A percentile compares a stretch with the other conserved stretches of the same genome.
Evolutionary conservation across 1,140 invertebrate species (phyloP).

Genomic region (Bombus fervidus): DNA sequence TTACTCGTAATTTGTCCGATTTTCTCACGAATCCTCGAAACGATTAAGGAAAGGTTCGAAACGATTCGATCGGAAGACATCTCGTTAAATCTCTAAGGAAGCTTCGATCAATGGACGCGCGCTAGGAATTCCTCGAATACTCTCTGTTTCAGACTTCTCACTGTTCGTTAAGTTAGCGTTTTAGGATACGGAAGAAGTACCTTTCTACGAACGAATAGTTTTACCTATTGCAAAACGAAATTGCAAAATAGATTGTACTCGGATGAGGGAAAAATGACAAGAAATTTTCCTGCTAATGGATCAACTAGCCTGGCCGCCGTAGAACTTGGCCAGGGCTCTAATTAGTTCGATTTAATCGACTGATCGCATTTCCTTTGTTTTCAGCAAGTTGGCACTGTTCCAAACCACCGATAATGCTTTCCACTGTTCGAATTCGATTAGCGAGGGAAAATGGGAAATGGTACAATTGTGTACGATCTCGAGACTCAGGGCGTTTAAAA

Average conservation of each 20-base stretch:
- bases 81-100: neutral
- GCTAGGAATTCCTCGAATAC: neutral
- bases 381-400: slow-evolving; percentile 2
- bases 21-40: neutral
- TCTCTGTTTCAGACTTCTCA: no score
- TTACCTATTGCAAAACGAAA: neutral
- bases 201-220: neutral
- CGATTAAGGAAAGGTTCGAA: neutral
- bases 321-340: slow-evolving; percentile 11
- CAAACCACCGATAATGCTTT: neutral
- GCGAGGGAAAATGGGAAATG: neutral
- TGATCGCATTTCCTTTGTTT: slow-evolving; percentile 9
- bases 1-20: neutral
- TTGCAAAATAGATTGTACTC: neutral
- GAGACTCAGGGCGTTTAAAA: neutral
- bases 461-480: neutral
- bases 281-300: neutral
- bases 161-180: neutral
- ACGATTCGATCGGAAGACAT: neutral
- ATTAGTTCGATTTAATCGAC: slow-evolving; percentile 33
- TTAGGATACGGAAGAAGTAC: no score
- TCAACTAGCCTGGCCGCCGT: neutral
- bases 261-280: neutral
- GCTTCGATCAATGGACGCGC: neutral
- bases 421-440: slow-evolving; percentile 9